Conservation (phyloP, 2,113 vertebrate species). For the Rattus norvegicus region DNA sequence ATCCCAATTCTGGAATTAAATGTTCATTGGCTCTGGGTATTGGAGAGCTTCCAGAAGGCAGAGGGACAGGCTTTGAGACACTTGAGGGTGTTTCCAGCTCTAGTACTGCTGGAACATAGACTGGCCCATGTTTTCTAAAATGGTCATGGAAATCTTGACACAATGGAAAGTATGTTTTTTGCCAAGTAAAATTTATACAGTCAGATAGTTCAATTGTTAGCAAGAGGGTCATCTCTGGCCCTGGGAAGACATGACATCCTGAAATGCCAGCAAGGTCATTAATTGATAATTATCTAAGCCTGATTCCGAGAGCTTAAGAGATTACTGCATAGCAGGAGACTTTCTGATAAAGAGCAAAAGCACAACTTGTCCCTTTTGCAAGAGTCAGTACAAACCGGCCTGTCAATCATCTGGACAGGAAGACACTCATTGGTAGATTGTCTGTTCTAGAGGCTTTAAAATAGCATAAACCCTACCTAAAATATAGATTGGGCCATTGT, state of each 20-base stretch:
- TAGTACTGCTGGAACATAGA: neutral
- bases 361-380: neutral
- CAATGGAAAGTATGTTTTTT: neutral
- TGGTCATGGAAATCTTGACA: neutral
- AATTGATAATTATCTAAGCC: neutral
- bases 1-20: slow-evolving; percentile 11
- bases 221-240: neutral
- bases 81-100: neutral
- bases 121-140: neutral
- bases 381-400: neutral
- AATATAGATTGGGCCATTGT: neutral
- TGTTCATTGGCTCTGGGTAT: neutral
- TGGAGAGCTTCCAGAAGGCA: slow-evolving; percentile 15
- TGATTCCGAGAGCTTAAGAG: neutral
- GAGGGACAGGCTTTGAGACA: neutral
- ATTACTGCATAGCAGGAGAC: neutral
- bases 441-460: neutral
- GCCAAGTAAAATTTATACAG: neutral
- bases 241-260: neutral
- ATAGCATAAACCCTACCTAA: neutral
- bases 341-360: neutral
- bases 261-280: neutral
- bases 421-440: neutral
- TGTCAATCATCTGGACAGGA: neutral
- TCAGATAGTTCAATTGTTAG: neutral